Conservation (phyloP, 2,888 invertebrate species). For the Anorthoa munda region DNA sequence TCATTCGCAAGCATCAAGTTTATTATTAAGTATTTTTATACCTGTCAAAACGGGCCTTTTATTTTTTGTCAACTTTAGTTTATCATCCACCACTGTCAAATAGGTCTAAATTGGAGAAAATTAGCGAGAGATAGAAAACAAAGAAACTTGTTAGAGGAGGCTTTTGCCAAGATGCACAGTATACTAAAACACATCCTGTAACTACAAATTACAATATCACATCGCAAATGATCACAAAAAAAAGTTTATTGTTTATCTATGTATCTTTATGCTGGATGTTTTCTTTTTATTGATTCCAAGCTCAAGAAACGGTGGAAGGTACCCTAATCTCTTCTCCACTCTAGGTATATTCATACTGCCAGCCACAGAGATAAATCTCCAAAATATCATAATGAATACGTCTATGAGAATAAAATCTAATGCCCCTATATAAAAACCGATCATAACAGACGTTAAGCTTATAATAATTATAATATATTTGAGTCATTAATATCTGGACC, state of each 20-base stretch:
- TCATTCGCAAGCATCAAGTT: no score
- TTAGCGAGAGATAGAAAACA: no score
- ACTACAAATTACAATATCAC: no score
- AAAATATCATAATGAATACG: slow-evolving; percentile 32
- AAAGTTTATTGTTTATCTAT: background rate
- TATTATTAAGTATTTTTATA: no score
- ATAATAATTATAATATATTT: slow-evolving; percentile 63
- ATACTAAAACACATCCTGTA: no score
- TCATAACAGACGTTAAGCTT: slow-evolving; percentile 45
- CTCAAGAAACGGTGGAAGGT: background rate
- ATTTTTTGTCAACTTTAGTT: no score
- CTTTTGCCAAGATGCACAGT: no score
- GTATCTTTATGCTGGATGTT: background rate
- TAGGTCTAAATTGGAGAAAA: no score
- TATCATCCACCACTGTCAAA: no score
- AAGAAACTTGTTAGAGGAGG: no score
- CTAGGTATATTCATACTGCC: background rate
- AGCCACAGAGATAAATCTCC: slow-evolving; percentile 15
- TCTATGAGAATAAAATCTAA: slow-evolving; percentile 29
- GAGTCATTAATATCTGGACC: slow-evolving; percentile 64
- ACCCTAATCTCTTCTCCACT: background rate
- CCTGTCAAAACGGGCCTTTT: no score
- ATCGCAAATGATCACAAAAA: no score
- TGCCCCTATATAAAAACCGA: slow-evolving; percentile 36
- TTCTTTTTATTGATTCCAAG: background rate